A percentile compares a stretch with the other conserved stretches of the same genome.
phyloP scores from a whole-genome alignment of 2,113 vertebrate species.

The Struthidea cinerea region DNA sequence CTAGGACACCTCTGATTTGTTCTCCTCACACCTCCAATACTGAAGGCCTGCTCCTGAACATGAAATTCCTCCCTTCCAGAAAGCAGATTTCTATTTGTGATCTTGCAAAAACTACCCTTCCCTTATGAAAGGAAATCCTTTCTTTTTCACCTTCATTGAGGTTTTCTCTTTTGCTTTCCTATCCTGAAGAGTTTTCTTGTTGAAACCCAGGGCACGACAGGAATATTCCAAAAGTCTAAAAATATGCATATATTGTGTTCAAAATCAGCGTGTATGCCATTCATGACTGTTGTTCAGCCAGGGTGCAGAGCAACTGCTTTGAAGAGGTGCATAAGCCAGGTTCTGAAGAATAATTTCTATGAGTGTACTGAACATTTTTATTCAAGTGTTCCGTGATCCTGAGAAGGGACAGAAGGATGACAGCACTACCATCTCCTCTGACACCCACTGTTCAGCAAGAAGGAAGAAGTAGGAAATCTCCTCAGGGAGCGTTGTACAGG shows the following conservation, averaged over 20 bases:
- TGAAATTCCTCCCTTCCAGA: neutral
- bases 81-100: neutral
- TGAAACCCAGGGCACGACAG: neutral
- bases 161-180: neutral
- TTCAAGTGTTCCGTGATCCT: neutral
- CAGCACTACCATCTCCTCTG: neutral
- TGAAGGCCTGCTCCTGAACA: neutral
- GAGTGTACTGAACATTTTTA: neutral
- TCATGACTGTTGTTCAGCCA: neutral
- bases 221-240: neutral
- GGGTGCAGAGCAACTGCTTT: neutral
- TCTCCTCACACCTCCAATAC: neutral
- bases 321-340: neutral
- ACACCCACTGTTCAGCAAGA: neutral
- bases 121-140: neutral
- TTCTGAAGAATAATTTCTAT: neutral
- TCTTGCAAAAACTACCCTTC: neutral
- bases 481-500: neutral
- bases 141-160: neutral
- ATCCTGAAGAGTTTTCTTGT: neutral
- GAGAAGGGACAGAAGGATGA: neutral
- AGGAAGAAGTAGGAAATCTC: neutral
- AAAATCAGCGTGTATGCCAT: neutral
- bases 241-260: neutral
- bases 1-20: neutral